These are phyloP conservation scores for Catharus minimus DNA, from an alignment of 2,113 vertebrate species.

Conservation along the genomic window DNA sequence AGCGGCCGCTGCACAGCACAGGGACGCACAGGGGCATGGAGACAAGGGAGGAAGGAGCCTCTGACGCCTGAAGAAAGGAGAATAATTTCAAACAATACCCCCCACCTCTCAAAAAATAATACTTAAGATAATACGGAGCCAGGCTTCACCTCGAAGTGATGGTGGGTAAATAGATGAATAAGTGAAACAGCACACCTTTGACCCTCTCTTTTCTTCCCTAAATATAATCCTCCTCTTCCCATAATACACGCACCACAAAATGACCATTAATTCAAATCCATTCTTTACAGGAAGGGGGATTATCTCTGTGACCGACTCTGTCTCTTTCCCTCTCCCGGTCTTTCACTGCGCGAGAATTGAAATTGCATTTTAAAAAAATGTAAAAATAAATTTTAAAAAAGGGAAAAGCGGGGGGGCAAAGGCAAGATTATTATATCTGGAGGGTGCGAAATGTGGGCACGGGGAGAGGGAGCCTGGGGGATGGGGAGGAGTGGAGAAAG, in stretches of 20 bases:
- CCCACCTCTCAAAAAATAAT: not conserved
- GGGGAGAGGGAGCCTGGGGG: slow-evolving; percentile 16
- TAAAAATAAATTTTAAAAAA: not conserved
- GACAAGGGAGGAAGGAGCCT: not conserved
- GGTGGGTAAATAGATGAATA: not conserved
- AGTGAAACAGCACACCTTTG: slow-evolving; percentile 7
- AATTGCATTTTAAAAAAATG: not conserved
- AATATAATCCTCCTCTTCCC: not conserved
- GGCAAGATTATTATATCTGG: not conserved
- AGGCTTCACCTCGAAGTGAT: not conserved
- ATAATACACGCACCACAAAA: not conserved
- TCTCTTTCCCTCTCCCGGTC: not conserved
- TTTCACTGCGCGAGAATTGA: not conserved
- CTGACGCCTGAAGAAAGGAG: not conserved
- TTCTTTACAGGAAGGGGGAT: slow-evolving; percentile 20
- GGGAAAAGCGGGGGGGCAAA: accelerated
- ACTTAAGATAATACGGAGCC: not conserved
- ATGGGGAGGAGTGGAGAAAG: slow-evolving; percentile 45
- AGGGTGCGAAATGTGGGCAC: slow-evolving; percentile 10
- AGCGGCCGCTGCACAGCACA: not conserved
- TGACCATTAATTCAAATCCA: slow-evolving; percentile 25
- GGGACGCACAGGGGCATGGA: not conserved
- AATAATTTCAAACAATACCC: not conserved
- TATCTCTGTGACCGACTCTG: slow-evolving; percentile 16
- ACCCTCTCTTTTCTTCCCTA: slow-evolving; percentile 2